Evolutionary conservation across 2,888 invertebrate genomes (phyloP).

Genomic region (Galeruca laticollis): DNA sequence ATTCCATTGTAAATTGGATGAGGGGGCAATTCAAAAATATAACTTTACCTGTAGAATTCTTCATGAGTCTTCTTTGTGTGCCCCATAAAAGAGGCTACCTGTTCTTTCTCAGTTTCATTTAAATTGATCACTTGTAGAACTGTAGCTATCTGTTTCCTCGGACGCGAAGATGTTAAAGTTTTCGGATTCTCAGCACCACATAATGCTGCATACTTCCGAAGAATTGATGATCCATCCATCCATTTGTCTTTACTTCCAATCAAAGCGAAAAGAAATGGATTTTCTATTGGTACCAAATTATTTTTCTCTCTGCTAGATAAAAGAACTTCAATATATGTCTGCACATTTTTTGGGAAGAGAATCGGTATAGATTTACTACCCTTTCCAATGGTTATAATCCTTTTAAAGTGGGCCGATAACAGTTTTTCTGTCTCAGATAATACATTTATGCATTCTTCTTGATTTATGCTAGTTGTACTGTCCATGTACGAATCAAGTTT

Average conservation of each 20-base stretch:
- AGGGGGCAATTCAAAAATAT: too few species aligned
- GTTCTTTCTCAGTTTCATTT: too few species aligned
- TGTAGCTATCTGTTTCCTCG: constrained; percentile 52
- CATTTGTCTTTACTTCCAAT: too few species aligned
- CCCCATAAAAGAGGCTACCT: too few species aligned
- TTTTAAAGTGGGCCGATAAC: constrained; percentile 45
- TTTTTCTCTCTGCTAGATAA: too few species aligned
- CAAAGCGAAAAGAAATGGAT: too few species aligned
- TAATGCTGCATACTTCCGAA: constrained; percentile 46
- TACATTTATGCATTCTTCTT: too few species aligned
- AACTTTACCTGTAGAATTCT: too few species aligned
- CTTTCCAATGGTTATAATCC: constrained; percentile 43
- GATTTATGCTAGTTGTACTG: constrained; percentile 10
- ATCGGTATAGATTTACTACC: constrained; percentile 42
- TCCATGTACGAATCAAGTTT: constrained; percentile 45
- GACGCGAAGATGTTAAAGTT: constrained; percentile 45
- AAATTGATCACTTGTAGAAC: constrained; percentile 38
- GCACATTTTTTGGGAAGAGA: constrained; percentile 32
- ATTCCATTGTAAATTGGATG: too few species aligned
- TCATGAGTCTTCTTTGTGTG: too few species aligned
- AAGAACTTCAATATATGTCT: constrained; percentile 27
- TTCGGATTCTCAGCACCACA: constrained; percentile 48
- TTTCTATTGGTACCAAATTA: too few species aligned
- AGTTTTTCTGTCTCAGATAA: constrained; percentile 46
- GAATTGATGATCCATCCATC: constrained; percentile 46